phyloP scores from a whole-genome alignment of 2,888 invertebrate genomes.

The Disparrhopalites patrizii region DNA sequence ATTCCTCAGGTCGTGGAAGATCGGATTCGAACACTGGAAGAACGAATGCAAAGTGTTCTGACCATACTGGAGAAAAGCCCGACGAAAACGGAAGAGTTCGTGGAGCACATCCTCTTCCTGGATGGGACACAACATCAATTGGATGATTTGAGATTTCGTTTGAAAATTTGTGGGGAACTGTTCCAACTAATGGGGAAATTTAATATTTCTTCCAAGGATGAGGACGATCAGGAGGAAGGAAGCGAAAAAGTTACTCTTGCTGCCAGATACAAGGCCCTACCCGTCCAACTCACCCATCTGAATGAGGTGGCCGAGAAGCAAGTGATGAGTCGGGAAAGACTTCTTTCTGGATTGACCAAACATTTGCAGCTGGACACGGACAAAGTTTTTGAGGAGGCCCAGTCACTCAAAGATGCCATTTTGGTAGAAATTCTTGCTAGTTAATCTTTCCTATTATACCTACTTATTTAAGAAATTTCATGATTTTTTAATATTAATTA shows the following conservation, averaged over 20 bases:
- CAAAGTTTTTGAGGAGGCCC: slow-evolving; percentile 67
- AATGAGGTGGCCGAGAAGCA: slow-evolving; percentile 67
- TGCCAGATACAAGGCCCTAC: slow-evolving; percentile 49
- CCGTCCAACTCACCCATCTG: slow-evolving; percentile 53
- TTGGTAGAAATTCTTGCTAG: slow-evolving; percentile 61
- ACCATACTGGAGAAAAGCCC: slow-evolving; percentile 65
- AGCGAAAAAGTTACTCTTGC: too few relatives aligned
- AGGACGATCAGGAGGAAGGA: slow-evolving; percentile 59
- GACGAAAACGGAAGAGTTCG: slow-evolving; percentile 66
- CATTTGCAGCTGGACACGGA: slow-evolving; percentile 75
- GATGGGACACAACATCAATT: slow-evolving; percentile 64
- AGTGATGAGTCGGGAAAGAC: slow-evolving; percentile 64
- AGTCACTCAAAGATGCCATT: slow-evolving; percentile 67
- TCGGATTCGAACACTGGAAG: slow-evolving; percentile 51
- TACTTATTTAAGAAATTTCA: not conserved
- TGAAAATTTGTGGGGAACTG: slow-evolving; percentile 76
- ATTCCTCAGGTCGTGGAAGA: slow-evolving; percentile 55
- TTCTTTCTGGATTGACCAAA: slow-evolving; percentile 66
- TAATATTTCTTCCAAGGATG: slow-evolving; percentile 65
- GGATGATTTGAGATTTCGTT: slow-evolving; percentile 64
- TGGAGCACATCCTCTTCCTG: slow-evolving; percentile 66
- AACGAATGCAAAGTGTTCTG: slow-evolving; percentile 63
- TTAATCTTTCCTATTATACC: too few relatives aligned
- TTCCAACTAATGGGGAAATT: slow-evolving; percentile 80
- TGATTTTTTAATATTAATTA: not conserved